Evolutionary conservation across 64 coral and sea anemone species (phyloP).

Genomic region (Trachythela sp.): DNA sequence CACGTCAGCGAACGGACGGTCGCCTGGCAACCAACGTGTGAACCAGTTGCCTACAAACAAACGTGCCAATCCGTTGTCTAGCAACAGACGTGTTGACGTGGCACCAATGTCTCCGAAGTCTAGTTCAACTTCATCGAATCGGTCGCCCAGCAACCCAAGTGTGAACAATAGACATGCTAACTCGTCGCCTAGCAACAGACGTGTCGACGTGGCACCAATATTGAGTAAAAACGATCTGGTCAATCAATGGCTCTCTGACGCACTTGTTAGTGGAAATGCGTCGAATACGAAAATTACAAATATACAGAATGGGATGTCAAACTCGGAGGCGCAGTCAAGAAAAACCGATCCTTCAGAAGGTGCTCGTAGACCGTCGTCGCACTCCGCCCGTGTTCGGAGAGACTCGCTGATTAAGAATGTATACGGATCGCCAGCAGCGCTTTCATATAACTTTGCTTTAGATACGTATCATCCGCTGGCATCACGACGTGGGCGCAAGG

Average conservation of each 20-base stretch:
- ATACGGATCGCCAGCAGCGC: not conserved
- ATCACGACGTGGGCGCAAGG: not conserved
- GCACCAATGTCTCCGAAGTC: not conserved
- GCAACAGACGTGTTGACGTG: not conserved
- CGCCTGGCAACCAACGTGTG: not conserved
- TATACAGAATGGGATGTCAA: not conserved
- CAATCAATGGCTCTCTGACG: not conserved
- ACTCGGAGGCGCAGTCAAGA: not conserved
- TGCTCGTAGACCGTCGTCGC: not conserved
- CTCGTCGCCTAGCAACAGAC: not conserved
- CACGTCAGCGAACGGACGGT: not conserved
- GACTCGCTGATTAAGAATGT: not conserved
- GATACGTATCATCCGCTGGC: conserved; percentile 12
- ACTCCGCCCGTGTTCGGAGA: not conserved
- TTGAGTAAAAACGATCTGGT: not conserved
- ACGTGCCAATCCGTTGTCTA: not conserved
- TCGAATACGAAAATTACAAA: not conserved
- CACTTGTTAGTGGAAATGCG: not conserved
- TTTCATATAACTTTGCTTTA: not conserved
- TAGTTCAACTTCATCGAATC: not conserved
- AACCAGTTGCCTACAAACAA: no score
- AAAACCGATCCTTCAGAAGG: not conserved
- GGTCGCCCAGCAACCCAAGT: not conserved
- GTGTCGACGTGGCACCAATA: not conserved
- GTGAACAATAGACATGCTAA: not conserved